Conservation (phyloP, 2,113 vertebrate species). For the Chrysemys picta region DNA sequence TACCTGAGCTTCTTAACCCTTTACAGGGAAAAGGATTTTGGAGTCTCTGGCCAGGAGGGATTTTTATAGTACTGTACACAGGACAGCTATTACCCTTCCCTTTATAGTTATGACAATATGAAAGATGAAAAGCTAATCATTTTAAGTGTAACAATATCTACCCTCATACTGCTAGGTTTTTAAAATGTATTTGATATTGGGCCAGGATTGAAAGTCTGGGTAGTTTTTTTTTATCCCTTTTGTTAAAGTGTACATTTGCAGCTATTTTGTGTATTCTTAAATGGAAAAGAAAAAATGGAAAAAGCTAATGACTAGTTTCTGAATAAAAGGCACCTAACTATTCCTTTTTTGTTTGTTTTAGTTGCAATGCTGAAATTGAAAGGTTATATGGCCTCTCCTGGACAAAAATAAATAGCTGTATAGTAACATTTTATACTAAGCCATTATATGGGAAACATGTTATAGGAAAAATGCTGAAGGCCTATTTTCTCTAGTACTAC, state of each 20-base stretch:
- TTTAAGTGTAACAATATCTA: not conserved
- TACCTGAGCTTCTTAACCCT: too few relatives aligned
- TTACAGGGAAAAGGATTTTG: too few relatives aligned
- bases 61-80: too few relatives aligned
- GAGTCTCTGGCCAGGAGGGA: too few relatives aligned
- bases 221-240: not conserved
- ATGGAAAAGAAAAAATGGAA: not conserved
- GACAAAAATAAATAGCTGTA: not conserved
- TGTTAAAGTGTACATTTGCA: not conserved
- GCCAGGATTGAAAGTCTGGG: not conserved
- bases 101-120: too few relatives aligned
- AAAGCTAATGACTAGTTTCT: not conserved
- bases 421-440: fast-evolving
- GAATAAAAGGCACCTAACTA: not conserved
- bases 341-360: not conserved
- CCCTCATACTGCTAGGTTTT: not conserved
- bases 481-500: not conserved
- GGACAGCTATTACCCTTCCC: too few relatives aligned
- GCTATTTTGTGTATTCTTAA: not conserved
- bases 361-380: not conserved
- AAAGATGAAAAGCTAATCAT: not conserved
- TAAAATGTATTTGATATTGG: not conserved
- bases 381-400: not conserved
- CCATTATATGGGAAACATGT: not conserved
- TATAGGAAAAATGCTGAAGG: not conserved